Evolutionary conservation across 1,140 invertebrate genomes (phyloP), one percentile per base, ranked within the genome.

Genomic region (Phocides pigmalion): DNA sequence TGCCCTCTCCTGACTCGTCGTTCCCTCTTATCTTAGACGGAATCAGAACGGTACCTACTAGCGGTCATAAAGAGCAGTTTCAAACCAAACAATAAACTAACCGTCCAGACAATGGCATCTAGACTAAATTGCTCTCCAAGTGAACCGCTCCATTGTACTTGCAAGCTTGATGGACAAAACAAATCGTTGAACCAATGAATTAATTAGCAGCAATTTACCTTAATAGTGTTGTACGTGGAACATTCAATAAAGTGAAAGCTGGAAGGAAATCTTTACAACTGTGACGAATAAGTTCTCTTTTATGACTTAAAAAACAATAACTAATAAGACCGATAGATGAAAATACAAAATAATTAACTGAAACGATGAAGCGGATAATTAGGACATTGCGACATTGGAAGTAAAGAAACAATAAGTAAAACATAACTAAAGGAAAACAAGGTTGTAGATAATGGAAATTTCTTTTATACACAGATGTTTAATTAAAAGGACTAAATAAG

Each of bases 1-100:
- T 64, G 70, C 75, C 71, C 71, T 80, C 74, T 75, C 64, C 70
- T 78, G 71, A 74, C 46, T 76, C 70, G 74, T 79, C 72, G 67
- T 74, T 67, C 53, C 61, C 68, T 62, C 61, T 74, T 77, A 79
- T 79, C 76, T 67, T 67, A 35, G 44, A 46, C 65, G 46, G 37
- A 70, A 81, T 79, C 79, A 76, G 68, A 74, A 79, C 78, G 72
- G 76, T 35, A 35, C 28, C 49, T 70, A 75, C 69, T 58, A 46
- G 59, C 67, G 51, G 62, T 74, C 66, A 73, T 65, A 80, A 80
- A 72, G 74, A 71, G 67, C 71, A 74, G 76, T 77, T 50, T 20
- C 49, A 64, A 78, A 74, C 68, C 46, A 64, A 72, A 70, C 62
- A 46, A 69, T 72, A 68, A 66, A 58, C 47, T 44, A 37, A 58